Evolutionary conservation across 2,113 vertebrate genomes (phyloP), one percentile per base, ranked within the genome.

Genomic region (Tetrax tetrax): DNA sequence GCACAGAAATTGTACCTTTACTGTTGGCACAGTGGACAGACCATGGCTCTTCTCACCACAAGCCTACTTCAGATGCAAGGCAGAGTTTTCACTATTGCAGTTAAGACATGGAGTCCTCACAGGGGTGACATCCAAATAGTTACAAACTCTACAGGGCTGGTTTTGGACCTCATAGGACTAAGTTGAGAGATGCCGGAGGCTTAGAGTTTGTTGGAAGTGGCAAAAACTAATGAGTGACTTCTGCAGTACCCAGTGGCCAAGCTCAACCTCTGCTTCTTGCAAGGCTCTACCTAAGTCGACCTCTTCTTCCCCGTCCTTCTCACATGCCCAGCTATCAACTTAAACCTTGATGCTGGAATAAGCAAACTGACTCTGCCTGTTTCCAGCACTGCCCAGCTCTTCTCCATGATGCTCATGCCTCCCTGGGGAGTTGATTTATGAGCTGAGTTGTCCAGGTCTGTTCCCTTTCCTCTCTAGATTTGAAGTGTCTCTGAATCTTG

Each of bases 361-460:
- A 66, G 21, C 2, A 4, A 79, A 3, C 12, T 29, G 31, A 14
- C n/a, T 83, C 38, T 77, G 41, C 59, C 47, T 4, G 1, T 41
- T 83, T 82, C 31, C 35, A 71, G 22, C 27, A 14, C 5, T 12
- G 31, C 38, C 59, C 47, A 70, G 33, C 29, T 48, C 18, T 65
- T 43, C 29, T 43, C n/a, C 14, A 9, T 0, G 0, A 31, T 7
- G 22, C 24, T 82, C 38, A 56, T 7, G 12, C 28, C 51, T 81
- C 83, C 33, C 51, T 22, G 12, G 20, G 14, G 12, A 54, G 18
- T 14, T 76, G 35, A 79, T 85, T 85, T 80, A 63, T 27, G 31
- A 83, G 31, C 63, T 4, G 2, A 23, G 27, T 33, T 83, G 16
- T n/a, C 54, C 33, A 43, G 27, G 25, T 47, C 79, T 60, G 7